These are phyloP conservation scores for Sebastes diaconus DNA, from an alignment of 2,797 vertebrate genomes.

Conservation along the genomic window DNA sequence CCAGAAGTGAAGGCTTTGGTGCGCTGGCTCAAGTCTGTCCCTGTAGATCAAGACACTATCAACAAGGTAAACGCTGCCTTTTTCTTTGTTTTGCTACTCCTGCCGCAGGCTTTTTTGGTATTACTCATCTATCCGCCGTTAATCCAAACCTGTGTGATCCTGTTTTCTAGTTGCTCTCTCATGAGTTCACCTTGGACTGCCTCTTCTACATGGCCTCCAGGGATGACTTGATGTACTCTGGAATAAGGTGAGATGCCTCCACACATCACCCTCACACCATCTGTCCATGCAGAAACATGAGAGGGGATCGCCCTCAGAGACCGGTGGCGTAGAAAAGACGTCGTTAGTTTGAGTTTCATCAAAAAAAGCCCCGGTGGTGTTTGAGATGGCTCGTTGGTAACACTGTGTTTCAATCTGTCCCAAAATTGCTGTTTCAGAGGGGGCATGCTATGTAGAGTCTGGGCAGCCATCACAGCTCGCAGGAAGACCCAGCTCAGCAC, in stretches of 20 bases:
- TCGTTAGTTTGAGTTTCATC: conserved; percentile 15
- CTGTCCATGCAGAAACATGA: conserved; percentile 9
- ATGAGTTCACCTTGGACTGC: conserved; percentile 86
- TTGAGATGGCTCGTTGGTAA: neutral
- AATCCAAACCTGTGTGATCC: conserved; percentile 7
- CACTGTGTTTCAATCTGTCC: neutral
- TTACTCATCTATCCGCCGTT: conserved; percentile 20
- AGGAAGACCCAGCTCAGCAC: conserved; percentile 68
- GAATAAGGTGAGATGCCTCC: conserved; percentile 82
- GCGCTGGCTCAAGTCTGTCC: conserved; percentile 83
- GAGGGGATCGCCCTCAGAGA: neutral
- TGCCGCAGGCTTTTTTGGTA: neutral
- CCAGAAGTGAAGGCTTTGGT: conserved; percentile 74
- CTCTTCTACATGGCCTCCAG: conserved; percentile 82
- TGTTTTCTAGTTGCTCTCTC: conserved; percentile 81
- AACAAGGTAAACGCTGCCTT: conserved; percentile 76
- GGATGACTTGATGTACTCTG: conserved; percentile 88
- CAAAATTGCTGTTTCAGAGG: conserved; percentile 77
- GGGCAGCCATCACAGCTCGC: conserved; percentile 82
- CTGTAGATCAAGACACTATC: conserved; percentile 82
- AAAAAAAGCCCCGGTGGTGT: neutral
- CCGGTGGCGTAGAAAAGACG: neutral
- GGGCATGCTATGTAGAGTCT: conserved; percentile 87
- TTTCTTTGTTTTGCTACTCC: neutral
- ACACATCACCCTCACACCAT: conserved; percentile 4